Evolutionary conservation across 2,797 vertebrate genomes (phyloP).

Genomic region (Gallinago stenura): DNA sequence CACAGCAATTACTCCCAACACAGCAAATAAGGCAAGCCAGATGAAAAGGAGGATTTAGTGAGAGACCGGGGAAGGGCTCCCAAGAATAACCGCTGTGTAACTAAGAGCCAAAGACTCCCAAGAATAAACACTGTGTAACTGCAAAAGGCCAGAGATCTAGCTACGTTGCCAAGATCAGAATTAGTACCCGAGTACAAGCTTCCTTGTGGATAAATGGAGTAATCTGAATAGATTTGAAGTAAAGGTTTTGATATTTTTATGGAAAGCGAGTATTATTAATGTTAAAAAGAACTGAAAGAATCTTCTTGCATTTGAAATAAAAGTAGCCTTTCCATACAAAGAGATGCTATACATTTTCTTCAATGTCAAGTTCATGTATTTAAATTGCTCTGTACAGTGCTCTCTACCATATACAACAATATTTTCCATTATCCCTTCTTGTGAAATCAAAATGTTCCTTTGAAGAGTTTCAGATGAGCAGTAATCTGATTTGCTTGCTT

Average conservation of each 20-base stretch:
- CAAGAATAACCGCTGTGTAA: neutral
- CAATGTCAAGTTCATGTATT: neutral
- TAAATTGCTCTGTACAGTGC: neutral
- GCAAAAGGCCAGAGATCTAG: neutral
- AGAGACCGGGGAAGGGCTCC: neutral
- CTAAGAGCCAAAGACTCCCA: neutral
- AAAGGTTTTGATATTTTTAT: neutral
- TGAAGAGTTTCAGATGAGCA: neutral
- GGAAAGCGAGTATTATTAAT: neutral
- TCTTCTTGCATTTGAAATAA: neutral
- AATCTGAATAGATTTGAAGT: neutral
- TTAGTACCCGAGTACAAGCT: neutral
- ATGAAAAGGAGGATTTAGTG: neutral
- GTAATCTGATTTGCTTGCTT: neutral
- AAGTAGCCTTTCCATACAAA: neutral
- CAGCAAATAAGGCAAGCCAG: conserved; percentile 68
- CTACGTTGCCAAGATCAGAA: neutral
- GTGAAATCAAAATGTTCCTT: neutral
- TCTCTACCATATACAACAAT: neutral
- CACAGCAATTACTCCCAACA: conserved; percentile 68
- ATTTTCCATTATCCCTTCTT: neutral
- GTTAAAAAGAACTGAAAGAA: neutral
- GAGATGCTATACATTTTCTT: neutral
- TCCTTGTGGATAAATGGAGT: neutral
- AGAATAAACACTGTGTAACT: neutral